Percentiles rank a stretch among this genome's conserved stretches.
Evolutionary conservation across 1,140 invertebrate species (phyloP).

Genomic region (Lasioglossum baleicum): DNA sequence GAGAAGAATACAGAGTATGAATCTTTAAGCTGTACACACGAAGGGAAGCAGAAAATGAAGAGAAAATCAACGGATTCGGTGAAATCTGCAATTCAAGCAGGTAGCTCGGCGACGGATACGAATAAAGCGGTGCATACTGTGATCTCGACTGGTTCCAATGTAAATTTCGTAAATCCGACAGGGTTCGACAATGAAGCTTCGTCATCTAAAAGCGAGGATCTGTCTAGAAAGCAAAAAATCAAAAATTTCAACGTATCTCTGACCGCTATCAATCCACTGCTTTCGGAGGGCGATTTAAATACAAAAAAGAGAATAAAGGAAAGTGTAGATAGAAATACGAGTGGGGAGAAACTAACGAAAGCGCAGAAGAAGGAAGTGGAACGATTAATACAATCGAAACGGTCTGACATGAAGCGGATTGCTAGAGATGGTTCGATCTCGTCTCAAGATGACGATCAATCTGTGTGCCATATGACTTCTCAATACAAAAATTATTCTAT

Average conservation of each 20-base stretch:
- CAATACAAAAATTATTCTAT: slow-evolving; percentile 32
- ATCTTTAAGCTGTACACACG: background rate
- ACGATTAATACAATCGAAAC: slow-evolving; percentile 4
- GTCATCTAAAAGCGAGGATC: background rate
- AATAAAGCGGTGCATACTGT: background rate
- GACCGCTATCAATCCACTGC: background rate
- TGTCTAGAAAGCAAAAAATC: background rate
- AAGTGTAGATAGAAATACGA: background rate
- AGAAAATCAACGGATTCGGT: background rate
- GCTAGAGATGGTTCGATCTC: background rate
- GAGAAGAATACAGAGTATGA: slow-evolving; percentile 26
- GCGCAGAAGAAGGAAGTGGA: background rate
- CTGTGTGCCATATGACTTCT: slow-evolving; percentile 41
- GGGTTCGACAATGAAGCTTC: background rate
- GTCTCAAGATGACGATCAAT: background rate
- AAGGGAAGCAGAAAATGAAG: background rate
- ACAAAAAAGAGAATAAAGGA: background rate
- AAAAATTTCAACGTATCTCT: background rate
- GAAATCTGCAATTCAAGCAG: background rate
- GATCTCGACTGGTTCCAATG: background rate
- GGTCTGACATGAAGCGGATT: background rate
- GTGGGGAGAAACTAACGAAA: background rate
- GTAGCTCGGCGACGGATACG: background rate
- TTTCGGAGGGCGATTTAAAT: background rate
- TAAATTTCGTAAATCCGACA: background rate